These are phyloP conservation scores for Muraenolepis orangiensis DNA, from an alignment of 2,797 vertebrate genomes.

Conservation along the genomic window DNA sequence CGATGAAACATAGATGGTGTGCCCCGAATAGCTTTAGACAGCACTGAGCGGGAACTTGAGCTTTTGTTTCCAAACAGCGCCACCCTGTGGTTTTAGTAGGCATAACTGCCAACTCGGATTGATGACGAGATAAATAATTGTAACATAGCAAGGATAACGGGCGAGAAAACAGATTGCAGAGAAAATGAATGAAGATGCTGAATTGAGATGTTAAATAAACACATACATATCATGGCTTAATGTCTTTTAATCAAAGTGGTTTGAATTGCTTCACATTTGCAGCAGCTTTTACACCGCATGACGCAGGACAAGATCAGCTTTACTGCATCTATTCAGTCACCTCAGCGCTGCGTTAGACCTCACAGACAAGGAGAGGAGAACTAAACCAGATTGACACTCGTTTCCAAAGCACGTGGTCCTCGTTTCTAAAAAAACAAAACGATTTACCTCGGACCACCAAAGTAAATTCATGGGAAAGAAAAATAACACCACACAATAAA, in stretches of 20 bases:
- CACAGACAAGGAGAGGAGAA: not conserved
- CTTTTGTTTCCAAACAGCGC: constrained; percentile 53
- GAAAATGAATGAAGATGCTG: constrained; percentile 12
- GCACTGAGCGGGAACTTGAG: not conserved
- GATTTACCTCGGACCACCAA: not conserved
- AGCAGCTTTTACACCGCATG: constrained; percentile 5
- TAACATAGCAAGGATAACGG: too few species aligned
- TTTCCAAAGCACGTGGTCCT: not conserved
- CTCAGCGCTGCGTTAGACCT: not conserved
- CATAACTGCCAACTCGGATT: not conserved
- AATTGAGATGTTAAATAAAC: not conserved
- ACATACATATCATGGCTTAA: constrained; percentile 12
- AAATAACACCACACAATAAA: not conserved
- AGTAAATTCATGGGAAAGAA: not conserved
- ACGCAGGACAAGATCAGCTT: not conserved
- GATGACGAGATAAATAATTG: not conserved
- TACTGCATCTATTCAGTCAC: not conserved
- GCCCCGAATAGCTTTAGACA: not conserved
- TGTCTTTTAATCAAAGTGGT: constrained; percentile 52
- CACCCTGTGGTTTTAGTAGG: constrained; percentile 58
- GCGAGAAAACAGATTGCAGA: not conserved
- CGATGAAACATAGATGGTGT: not conserved
- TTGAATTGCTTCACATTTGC: constrained; percentile 55
- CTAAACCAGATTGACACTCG: not conserved
- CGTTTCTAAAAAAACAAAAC: not conserved